phyloP scores from a whole-genome alignment of 2,113 vertebrate genomes.

The Rissa tridactyla region DNA sequence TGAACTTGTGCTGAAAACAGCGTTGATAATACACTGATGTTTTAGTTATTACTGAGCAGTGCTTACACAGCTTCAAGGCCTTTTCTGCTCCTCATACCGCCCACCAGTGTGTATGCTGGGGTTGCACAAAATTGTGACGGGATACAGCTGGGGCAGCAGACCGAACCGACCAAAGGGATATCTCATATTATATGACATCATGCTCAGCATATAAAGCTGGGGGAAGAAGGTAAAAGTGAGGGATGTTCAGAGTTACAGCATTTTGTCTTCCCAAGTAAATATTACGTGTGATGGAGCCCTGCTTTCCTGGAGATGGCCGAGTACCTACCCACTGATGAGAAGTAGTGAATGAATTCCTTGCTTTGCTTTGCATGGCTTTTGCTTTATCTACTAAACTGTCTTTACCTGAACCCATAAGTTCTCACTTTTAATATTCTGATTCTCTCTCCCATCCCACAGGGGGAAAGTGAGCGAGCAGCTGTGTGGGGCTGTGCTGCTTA shows the following conservation, averaged over 20 bases:
- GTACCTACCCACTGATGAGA: background rate
- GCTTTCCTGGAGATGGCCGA: background rate
- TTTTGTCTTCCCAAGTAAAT: background rate
- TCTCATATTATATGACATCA: accelerated
- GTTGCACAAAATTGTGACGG: background rate
- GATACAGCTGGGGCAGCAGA: background rate
- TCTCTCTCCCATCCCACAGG: background rate
- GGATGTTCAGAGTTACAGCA: accelerated
- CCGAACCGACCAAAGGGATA: background rate
- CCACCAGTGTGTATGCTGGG: accelerated
- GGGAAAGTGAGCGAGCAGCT: background rate
- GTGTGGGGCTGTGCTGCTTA: background rate
- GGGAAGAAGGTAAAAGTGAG: background rate
- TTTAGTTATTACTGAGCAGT: background rate
- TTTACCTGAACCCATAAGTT: background rate
- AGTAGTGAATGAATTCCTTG: background rate
- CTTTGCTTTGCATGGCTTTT: background rate
- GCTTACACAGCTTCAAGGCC: background rate
- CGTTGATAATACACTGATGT: background rate
- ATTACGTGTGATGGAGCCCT: accelerated
- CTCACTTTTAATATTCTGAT: background rate
- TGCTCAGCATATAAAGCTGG: background rate
- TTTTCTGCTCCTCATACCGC: background rate
- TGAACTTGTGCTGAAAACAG: background rate
- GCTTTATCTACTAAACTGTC: background rate